Percentiles rank a stretch among this genome's conserved stretches.
Evolutionary conservation across 1,140 invertebrate species (phyloP).

Genomic region (Drosophila obscura): DNA sequence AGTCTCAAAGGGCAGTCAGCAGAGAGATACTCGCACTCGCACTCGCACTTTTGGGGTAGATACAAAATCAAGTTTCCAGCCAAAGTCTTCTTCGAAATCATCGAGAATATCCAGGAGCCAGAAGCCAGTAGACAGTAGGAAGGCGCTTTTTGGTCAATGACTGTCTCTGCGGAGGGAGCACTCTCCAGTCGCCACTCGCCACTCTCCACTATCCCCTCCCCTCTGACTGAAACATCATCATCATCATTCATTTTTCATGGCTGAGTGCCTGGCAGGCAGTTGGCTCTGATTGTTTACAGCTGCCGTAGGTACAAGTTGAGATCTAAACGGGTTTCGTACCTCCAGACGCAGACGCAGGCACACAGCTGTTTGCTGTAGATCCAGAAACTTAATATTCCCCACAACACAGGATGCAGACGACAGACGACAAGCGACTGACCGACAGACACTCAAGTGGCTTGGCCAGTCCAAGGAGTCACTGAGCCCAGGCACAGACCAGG

Average conservation of each 20-base stretch:
- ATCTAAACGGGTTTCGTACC: slow-evolving; percentile 59
- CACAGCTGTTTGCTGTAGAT: slow-evolving; percentile 38
- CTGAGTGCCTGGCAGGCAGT: slow-evolving; percentile 80
- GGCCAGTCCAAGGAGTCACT: slow-evolving; percentile 16
- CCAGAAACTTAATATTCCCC: slow-evolving; percentile 76
- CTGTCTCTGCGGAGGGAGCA: slow-evolving; percentile 27
- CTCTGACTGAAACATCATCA: slow-evolving; percentile 61
- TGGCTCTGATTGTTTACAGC: slow-evolving; percentile 81
- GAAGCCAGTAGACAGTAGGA: slow-evolving; percentile 1
- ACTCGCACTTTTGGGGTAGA: slow-evolving; percentile 62
- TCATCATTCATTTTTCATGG: slow-evolving; percentile 82
- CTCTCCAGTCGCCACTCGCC: neutral
- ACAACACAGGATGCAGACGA: slow-evolving; percentile 73
- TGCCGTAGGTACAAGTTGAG: slow-evolving; percentile 58
- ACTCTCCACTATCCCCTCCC: slow-evolving; percentile 3
- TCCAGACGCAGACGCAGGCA: slow-evolving; percentile 31
- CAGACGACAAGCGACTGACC: slow-evolving; percentile 45
- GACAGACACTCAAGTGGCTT: slow-evolving; percentile 22
- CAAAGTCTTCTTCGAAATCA: slow-evolving; percentile 9
- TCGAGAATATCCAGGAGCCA: slow-evolving; percentile 44
- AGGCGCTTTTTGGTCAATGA: slow-evolving; percentile 49
- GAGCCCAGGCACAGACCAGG: slow-evolving; percentile 18
- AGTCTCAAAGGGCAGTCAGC: slow-evolving; percentile 47
- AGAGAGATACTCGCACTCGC: slow-evolving; percentile 17
- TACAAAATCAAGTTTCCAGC: slow-evolving; percentile 55